Evolutionary conservation across 92 coral and sea anemone genomes (phyloP).

Genomic region (Epizoanthus fatuus): DNA sequence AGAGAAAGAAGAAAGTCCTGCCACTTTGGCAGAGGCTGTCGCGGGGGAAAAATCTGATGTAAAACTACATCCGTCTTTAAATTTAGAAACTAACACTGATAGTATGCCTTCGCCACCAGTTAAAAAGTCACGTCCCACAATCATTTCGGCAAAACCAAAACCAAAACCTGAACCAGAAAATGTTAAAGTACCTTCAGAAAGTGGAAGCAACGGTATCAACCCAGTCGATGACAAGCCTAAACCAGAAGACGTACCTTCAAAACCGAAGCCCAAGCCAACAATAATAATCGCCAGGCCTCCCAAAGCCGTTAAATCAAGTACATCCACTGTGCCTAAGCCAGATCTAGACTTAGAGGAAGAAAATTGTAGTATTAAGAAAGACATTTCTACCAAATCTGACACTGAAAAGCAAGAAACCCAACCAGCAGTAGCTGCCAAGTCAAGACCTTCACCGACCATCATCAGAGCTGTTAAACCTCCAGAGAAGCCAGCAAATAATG

Average conservation of each 20-base stretch:
- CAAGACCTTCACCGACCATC: conserved; percentile 37
- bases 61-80: conserved; percentile 13
- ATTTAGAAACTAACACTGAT: conserved; percentile 37
- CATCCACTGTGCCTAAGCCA: neutral
- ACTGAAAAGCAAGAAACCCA: neutral
- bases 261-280: conserved; percentile 40
- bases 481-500: neutral
- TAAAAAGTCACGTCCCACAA: neutral
- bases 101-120: neutral
- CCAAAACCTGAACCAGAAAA: neutral
- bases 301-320: neutral
- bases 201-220: neutral
- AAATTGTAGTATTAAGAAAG: neutral
- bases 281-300: conserved; percentile 21
- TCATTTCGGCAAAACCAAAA: neutral
- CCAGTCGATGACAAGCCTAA: neutral
- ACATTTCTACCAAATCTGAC: neutral
- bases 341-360: neutral
- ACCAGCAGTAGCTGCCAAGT: neutral
- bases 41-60: conserved; percentile 19
- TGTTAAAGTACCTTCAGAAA: neutral
- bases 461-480: conserved; percentile 23
- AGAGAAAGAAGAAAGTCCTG: conserved; percentile 19
- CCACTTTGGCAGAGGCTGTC: neutral
- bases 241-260: neutral